Conservation (phyloP, 1,140 invertebrate species). For the Aphaenogaster rudis region DNA sequence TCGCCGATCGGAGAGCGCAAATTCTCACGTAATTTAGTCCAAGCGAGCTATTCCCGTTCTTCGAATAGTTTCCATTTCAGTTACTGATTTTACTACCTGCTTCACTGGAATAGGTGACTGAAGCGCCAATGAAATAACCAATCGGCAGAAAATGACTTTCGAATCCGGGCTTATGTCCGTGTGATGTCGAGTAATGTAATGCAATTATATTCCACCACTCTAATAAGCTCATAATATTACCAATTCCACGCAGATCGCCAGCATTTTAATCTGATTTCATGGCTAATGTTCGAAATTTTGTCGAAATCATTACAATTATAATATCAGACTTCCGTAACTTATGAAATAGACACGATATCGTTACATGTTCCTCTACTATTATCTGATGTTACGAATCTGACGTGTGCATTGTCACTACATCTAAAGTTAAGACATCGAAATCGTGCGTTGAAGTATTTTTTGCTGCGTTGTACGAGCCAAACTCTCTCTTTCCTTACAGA, state of each 20-base stretch:
- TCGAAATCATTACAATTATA: background rate
- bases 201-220: background rate
- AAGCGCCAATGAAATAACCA: constrained; percentile 15
- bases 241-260: background rate
- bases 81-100: constrained; percentile 46
- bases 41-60: constrained; percentile 28
- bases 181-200: background rate
- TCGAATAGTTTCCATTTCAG: constrained; percentile 52
- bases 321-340: background rate
- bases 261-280: constrained; percentile 1
- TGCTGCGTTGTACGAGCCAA: background rate
- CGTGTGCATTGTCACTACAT: background rate
- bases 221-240: background rate
- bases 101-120: constrained; percentile 6
- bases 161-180: background rate
- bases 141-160: background rate
- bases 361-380: background rate
- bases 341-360: background rate
- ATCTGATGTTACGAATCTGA: background rate
- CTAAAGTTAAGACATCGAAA: background rate
- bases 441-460: background rate
- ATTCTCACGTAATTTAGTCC: constrained; percentile 69
- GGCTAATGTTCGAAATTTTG: background rate
- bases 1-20: constrained; percentile 43
- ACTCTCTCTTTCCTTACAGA: background rate